Evolutionary conservation across 2,113 vertebrate species (phyloP), one percentile per base, ranked within the genome.

Genomic region (Romanogobio albipinnatus): DNA sequence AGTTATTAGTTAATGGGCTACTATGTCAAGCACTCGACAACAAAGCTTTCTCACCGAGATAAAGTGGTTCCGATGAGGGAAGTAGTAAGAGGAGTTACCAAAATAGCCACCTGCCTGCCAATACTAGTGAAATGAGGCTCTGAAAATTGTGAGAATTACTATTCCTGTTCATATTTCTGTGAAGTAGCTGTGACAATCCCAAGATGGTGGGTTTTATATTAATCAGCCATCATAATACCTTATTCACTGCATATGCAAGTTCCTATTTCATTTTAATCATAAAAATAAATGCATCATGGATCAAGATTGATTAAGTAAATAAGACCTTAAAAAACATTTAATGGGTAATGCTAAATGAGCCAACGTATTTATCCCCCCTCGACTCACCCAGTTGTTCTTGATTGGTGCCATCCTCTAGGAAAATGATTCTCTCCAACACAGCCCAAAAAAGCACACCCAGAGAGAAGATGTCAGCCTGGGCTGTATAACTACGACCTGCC

Each of bases 391-490:
- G 95, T 85, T 98, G 96, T 89, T 99, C 97, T 90, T 95, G 96
- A 87, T 95, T 95, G 90, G 95, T 96, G 86, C 97, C 97, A 0
- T 97, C 96, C 0, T 98, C 97, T 61, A 98, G 93, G 59, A 99
- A 97, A 9, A 97, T 99, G 90, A 99, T 97, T 87, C 97, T 96
- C 88, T 99, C 98, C 33, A 99, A 95, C 92, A 99, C 96, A 43
- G 98, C 98, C 98, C 98, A 99, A 88, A 99, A 97, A 91, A 99
- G 96, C 91, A 99, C 98, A 8, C 98, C 98, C 3, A 99, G 93
- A 77, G 98, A 98, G 13, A 99, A 99, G 92, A 99, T 99, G 95
- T 99, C 98, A 0, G 97, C 98, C 93, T 98, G 98, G 86, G 97
- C 97, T 0, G 97, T 97, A 95, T 99, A 99, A 93, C 93, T 95